Base-by-base conservation (phyloP, 2,113 vertebrate species). In the Hylia prasina region DNA sequence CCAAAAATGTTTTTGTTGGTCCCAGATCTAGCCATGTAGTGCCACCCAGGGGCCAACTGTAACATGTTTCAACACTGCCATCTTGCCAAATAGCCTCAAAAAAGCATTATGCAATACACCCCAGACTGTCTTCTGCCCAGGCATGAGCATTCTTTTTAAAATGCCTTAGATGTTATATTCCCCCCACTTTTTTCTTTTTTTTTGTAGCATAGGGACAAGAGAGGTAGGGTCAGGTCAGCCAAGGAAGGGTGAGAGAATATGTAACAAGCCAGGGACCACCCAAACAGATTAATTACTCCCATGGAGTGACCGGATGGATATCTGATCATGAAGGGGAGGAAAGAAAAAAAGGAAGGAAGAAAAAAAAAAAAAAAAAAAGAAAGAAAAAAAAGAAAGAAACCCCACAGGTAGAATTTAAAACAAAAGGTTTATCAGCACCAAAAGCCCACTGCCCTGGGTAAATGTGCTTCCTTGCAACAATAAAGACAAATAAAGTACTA, bases 401-500 rank as follows among this genome's bases (percentile, higher is more conserved):
- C 81, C 69, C 51, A 90, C 53, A 82, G 87, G 81, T 92, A 89
- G 85, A 92, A 89, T 93, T 96, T 95, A 87, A 95, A 95, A 96
- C 89, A 93, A 94, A 95, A 94, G 95, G 90, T 94, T 97, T 97
- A 97, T 97, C 96, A 94, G 82, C 71, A 91, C 82, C 81, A 66
- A 90, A 94, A 97, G 95, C 88, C 96, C 96, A 98, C 81, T 95
- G 94, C 86, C 96, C 97, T 96, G 79, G 97, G 94, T 97, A 98
- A 98, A 98, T 98, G 97, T 96, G 95, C 97, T 94, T 97, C 90
- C 88, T 97, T 97, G 96, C 96, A 97, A 98, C 97, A 98, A 98
- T 98, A 98, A 98, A 98, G 97, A 97, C 97, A 97, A 98, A 98
- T 98, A 97, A 97, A 98, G 96, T 97, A 98, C 94, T 97, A 97